These are phyloP conservation scores for Chloroceryle inda DNA, from an alignment of 2,797 vertebrate genomes.

Conservation along the genomic window DNA sequence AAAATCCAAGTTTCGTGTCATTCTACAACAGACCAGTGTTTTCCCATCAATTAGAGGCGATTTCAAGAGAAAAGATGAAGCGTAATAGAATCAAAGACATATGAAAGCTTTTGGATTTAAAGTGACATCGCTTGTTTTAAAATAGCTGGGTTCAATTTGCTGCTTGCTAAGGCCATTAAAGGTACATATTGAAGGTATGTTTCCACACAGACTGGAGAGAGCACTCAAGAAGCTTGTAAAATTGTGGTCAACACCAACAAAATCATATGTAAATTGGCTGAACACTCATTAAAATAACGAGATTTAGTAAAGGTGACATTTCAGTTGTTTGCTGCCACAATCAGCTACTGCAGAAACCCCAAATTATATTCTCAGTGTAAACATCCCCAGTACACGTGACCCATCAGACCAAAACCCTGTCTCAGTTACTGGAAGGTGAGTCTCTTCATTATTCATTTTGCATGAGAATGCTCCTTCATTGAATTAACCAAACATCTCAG, in stretches of 20 bases:
- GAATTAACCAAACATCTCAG: not conserved
- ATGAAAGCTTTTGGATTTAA: constrained; percentile 2
- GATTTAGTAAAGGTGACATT: not conserved
- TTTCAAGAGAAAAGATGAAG: constrained; percentile 28
- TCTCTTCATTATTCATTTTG: not conserved
- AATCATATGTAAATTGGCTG: not conserved
- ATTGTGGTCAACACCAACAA: not conserved
- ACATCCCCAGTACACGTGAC: rapidly evolving
- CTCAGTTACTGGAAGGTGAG: not conserved
- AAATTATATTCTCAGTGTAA: not conserved
- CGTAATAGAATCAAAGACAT: constrained; percentile 23
- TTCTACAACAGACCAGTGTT: not conserved
- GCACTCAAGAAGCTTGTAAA: not conserved
- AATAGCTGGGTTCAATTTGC: not conserved
- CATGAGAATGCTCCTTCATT: not conserved
- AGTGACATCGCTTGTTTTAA: not conserved
- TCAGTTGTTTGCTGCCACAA: not conserved
- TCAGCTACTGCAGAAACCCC: not conserved
- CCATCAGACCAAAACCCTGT: not conserved
- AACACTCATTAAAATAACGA: not conserved
- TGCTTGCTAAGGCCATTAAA: not conserved
- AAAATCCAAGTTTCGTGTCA: not conserved
- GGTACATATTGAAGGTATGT: not conserved
- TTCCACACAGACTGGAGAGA: not conserved
- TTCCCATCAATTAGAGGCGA: constrained; percentile 20